phyloP scores from a whole-genome alignment of 2,113 vertebrate genomes.

The Carassius gibelio region DNA sequence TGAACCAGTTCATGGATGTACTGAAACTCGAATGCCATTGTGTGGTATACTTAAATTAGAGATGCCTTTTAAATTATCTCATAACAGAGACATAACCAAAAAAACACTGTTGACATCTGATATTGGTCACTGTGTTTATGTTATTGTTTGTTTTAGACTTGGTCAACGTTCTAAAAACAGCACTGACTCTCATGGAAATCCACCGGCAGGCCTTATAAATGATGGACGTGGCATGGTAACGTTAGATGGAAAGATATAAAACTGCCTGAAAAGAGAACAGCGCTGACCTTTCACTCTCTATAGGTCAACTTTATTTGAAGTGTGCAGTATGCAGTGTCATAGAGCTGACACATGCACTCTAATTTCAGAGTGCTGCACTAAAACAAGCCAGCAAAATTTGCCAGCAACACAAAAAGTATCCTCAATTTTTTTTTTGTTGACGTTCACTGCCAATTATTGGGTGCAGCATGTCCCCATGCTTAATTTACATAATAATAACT shows the following conservation, averaged over 20 bases:
- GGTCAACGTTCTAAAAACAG: constrained; percentile 61
- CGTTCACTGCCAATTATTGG: background rate
- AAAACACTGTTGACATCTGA: background rate
- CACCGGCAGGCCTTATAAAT: constrained; percentile 52
- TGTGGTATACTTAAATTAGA: no score
- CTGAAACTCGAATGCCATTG: no score
- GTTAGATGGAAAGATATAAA: constrained; percentile 56
- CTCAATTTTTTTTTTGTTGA: background rate
- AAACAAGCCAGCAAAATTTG: background rate
- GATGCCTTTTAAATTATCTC: no score
- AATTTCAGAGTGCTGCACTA: constrained; percentile 56
- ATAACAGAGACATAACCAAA: no score
- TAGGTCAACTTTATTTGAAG: constrained; percentile 64
- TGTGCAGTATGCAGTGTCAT: constrained; percentile 52
- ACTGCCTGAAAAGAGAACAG: background rate
- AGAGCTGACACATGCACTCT: constrained; percentile 61
- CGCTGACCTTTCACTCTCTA: constrained; percentile 60
- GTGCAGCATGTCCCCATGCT: background rate
- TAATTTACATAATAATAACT: background rate
- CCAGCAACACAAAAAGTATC: constrained; percentile 39
- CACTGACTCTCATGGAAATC: constrained; percentile 57
- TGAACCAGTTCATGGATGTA: no score
- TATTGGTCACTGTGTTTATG: background rate
- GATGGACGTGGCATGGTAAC: constrained; percentile 63
- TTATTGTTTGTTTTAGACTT: background rate